Base-by-base conservation (phyloP, 2,888 invertebrate species). In the Netelia fuscicornis region DNA sequence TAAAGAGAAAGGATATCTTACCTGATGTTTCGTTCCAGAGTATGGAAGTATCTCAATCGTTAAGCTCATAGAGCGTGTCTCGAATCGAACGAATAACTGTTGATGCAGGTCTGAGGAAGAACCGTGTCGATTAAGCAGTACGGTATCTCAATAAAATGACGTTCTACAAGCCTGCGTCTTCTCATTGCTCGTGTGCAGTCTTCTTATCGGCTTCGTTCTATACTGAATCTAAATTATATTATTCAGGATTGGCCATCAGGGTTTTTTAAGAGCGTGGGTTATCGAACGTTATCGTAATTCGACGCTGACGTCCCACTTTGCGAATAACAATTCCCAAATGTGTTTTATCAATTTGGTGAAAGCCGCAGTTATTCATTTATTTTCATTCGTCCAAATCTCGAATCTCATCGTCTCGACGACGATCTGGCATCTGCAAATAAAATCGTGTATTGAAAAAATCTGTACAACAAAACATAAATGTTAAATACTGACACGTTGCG, bases 61-160 rank as follows among this genome's bases (percentile, higher is more conserved):
- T 65, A 42, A 13, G 25, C 25, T 20, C 10, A 2, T 20, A 76
- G 30, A 54, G 54, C 52, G 25, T 20, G 54, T 74, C 23, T 65
- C 42, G 52, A 23, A 58, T 48, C 62, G 44, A 68, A 56, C 65
- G 79, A 85, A 78, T 82, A 82, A 85, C 85, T 65, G 85, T 85
- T 85, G 79, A 82, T 10, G 23, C 75, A 71, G 54, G 79, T 75
- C 72, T 44, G 42, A 65, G 79, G 42, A 65, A 79, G 48, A 70
- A 82, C 64, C 70, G 85, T 75, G 70, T 20, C 75, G 68, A 76
- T 74, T 81, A 60, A 72, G 48, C 44, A 78, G 48, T 85, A 79
- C 78, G 84, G 74, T 85, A 78, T 82, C 74, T 70, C 81, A 70
- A 44, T 58, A 58, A 78, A 82, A 75, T 81, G 72, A 76, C 82